Evolutionary conservation across 1,140 invertebrate species (phyloP).

Genomic region (Ooceraea biroi): DNA sequence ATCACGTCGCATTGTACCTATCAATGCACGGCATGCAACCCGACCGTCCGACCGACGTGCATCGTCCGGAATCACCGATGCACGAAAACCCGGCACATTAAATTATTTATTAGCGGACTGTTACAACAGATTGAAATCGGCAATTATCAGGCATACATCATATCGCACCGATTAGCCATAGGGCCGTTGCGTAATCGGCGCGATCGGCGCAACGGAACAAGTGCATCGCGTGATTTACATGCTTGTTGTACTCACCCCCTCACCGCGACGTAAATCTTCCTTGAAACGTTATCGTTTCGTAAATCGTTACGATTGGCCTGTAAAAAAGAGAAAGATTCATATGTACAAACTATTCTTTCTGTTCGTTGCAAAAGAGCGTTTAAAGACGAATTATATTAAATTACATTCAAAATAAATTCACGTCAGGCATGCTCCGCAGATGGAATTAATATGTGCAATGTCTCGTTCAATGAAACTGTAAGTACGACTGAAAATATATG

Average conservation of each 20-base stretch:
- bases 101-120: slow-evolving; percentile 58
- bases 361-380: neutral
- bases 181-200: slow-evolving; percentile 39
- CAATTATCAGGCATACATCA: slow-evolving; percentile 47
- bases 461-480: slow-evolving; percentile 3
- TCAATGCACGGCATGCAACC: slow-evolving; percentile 81
- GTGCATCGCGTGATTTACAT: slow-evolving; percentile 24
- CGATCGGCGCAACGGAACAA: slow-evolving; percentile 30
- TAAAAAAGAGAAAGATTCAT: neutral
- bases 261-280: too few species aligned
- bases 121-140: slow-evolving; percentile 68
- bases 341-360: neutral
- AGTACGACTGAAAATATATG: slow-evolving; percentile 32
- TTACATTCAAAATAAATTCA: too few species aligned
- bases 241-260: neutral
- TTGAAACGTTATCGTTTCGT: too few species aligned
- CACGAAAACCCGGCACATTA: slow-evolving; percentile 65
- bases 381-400: neutral
- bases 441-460: neutral
- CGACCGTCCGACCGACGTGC: slow-evolving; percentile 53
- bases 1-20: slow-evolving; percentile 80
- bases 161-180: slow-evolving; percentile 10
- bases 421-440: neutral
- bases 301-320: too few species aligned
- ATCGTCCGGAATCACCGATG: slow-evolving; percentile 61